phyloP scores from a whole-genome alignment of 2,113 vertebrate species.

The Pterocles gutturalis region DNA sequence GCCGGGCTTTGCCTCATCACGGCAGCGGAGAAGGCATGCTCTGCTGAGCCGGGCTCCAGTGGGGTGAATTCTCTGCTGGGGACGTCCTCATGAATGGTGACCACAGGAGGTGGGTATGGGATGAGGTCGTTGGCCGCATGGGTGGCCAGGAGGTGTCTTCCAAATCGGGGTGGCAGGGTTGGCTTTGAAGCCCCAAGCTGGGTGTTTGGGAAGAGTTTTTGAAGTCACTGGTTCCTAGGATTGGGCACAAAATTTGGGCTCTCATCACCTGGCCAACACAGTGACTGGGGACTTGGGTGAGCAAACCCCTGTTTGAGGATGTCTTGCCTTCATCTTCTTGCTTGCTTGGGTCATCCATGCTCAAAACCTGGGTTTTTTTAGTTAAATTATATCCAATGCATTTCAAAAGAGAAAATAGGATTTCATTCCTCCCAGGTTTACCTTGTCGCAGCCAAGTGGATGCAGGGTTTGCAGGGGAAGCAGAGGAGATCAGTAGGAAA shows the following conservation, averaged over 20 bases:
- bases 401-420: background rate
- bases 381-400: conserved; percentile 3
- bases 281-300: background rate
- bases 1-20: background rate
- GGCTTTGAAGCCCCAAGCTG: background rate
- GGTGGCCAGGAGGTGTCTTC: background rate
- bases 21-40: fast-evolving
- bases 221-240: background rate
- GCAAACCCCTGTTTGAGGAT: background rate
- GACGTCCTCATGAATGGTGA: background rate
- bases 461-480: background rate
- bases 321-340: background rate
- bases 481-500: background rate
- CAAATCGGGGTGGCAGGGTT: fast-evolving
- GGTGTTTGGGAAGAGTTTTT: background rate
- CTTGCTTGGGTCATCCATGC: background rate
- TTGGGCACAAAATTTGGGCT: background rate
- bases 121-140: fast-evolving
- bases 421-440: background rate
- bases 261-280: no score
- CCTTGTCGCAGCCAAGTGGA: background rate
- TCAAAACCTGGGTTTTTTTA: background rate
- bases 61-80: background rate
- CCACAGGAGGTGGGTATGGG: fast-evolving
- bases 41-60: fast-evolving